Conservation (phyloP, 1,140 invertebrate genomes). For the Venturia canescens region DNA sequence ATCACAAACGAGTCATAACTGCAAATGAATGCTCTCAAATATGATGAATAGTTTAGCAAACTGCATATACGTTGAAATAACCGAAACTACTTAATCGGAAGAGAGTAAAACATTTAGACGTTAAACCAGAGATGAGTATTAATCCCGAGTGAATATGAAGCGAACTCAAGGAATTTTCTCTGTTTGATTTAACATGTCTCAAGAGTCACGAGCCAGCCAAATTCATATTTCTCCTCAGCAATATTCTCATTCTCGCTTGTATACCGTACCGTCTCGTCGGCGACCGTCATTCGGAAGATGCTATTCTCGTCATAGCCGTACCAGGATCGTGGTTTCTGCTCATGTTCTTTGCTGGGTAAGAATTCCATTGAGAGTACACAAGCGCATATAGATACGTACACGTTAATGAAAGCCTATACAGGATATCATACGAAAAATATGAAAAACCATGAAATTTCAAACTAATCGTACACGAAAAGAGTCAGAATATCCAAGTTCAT, state of each 20-base stretch:
- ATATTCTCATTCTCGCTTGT: slow-evolving; percentile 93
- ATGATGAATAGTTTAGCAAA: too few relatives aligned
- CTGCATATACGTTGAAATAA: too few relatives aligned
- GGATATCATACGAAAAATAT: too few relatives aligned
- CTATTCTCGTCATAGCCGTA: slow-evolving; percentile 92
- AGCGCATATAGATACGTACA: slow-evolving; percentile 20
- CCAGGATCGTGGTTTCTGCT: slow-evolving; percentile 98
- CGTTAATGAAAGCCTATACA: too few relatives aligned
- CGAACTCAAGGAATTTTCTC: not conserved
- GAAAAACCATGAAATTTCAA: too few relatives aligned
- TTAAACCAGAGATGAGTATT: not conserved
- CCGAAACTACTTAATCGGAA: too few relatives aligned
- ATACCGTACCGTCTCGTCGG: slow-evolving; percentile 91
- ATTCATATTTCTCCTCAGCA: slow-evolving; percentile 94
- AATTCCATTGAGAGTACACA: slow-evolving; percentile 21
- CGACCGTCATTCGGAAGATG: slow-evolving; percentile 90
- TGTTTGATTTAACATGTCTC: slow-evolving; percentile 53
- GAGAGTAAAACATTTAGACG: not conserved
- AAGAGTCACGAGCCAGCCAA: slow-evolving; percentile 96
- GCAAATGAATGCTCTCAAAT: too few relatives aligned
- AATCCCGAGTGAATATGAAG: not conserved
- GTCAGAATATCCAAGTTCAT: too few relatives aligned
- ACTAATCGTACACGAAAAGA: too few relatives aligned
- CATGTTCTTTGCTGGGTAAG: slow-evolving; percentile 98
- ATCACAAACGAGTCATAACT: not conserved